These are phyloP conservation scores for Bradynema listronoti DNA, from an alignment of 1,140 invertebrate genomes.

Conservation along the genomic window DNA sequence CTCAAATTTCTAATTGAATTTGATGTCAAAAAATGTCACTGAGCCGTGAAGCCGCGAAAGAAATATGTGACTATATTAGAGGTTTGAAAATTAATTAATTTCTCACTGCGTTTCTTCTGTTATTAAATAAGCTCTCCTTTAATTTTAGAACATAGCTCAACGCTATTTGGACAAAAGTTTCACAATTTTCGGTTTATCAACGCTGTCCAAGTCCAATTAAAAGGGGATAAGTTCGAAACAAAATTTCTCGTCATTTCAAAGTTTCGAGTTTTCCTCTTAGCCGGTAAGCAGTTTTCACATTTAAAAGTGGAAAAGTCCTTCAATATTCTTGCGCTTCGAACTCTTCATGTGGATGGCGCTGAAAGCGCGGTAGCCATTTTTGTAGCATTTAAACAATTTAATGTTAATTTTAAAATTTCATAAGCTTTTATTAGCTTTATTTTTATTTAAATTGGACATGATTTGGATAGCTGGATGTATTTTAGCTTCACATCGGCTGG, in stretches of 20 bases:
- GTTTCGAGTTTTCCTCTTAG: conserved; percentile 50
- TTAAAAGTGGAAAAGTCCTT: conserved; percentile 53
- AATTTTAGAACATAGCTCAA: conserved; percentile 45
- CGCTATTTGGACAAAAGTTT: conserved; percentile 54
- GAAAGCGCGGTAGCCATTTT: conserved; percentile 1
- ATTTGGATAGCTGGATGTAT: background rate
- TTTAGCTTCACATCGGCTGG: conserved; percentile 39
- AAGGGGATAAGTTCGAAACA: conserved; percentile 50
- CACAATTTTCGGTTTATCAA: conserved; percentile 46
- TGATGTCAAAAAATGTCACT: conserved; percentile 48
- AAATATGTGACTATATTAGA: conserved; percentile 46
- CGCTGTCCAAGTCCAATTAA: conserved; percentile 35
- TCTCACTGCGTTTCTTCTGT: background rate
- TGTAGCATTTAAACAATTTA: background rate
- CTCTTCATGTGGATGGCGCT: conserved; percentile 28
- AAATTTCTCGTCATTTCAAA: conserved; percentile 51
- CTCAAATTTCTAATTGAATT: too few relatives aligned
- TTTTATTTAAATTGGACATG: background rate
- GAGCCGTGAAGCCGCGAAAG: conserved; percentile 38
- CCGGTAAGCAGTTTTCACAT: conserved; percentile 40
- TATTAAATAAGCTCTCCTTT: conserved; percentile 1
- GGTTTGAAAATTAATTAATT: conserved; percentile 22
- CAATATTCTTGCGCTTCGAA: conserved; percentile 45
- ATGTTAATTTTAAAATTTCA: background rate
- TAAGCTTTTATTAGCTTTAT: background rate